phyloP scores from a whole-genome alignment of 2,888 invertebrate species.

The Chalcis sispes region DNA sequence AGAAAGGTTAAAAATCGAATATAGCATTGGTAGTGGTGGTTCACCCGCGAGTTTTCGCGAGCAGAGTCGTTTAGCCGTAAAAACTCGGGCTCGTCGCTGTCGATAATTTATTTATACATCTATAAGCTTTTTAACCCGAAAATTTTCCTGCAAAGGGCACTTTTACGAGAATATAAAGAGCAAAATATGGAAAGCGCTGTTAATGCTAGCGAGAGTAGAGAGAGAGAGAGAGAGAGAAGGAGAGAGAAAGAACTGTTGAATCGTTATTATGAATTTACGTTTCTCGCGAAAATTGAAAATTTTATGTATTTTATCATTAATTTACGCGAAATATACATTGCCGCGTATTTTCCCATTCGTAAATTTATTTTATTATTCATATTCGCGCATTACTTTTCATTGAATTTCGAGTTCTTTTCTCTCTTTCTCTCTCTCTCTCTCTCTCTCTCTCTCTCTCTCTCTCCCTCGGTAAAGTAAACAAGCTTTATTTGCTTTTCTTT shows the following conservation, averaged over 20 bases:
- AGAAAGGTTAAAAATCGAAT: background rate
- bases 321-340: background rate
- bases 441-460: no score
- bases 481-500: background rate
- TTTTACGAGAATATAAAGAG: conserved; percentile 46
- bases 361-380: background rate
- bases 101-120: conserved; percentile 56
- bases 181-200: conserved; percentile 42
- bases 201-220: conserved; percentile 8
- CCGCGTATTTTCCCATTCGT: background rate
- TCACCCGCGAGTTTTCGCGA: no score
- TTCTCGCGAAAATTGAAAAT: conserved; percentile 1
- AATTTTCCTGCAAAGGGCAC: conserved; percentile 50
- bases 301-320: conserved; percentile 21
- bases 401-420: background rate
- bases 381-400: background rate
- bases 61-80: conserved; percentile 51
- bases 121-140: conserved; percentile 51
- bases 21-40: no score
- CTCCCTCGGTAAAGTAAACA: no score
- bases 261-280: conserved; percentile 41
- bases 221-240: background rate
- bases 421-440: no score
- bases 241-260: background rate
- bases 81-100: conserved; percentile 30